These are phyloP conservation scores for Channallabes apus DNA, from an alignment of 2,797 vertebrate species.

Conservation along the genomic window DNA sequence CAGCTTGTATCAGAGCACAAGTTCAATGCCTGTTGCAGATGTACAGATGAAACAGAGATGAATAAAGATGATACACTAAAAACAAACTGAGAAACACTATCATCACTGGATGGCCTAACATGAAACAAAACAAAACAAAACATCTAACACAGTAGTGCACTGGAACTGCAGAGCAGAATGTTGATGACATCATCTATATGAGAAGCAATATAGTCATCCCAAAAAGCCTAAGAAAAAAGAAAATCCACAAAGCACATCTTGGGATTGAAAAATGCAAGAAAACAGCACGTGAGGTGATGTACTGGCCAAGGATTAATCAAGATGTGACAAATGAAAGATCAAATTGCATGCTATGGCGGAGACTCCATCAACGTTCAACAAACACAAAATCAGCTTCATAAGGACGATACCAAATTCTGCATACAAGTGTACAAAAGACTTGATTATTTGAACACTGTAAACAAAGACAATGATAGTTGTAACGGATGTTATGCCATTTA, in stretches of 20 bases:
- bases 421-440: too few relatives aligned
- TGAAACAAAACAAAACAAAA: constrained; percentile 3
- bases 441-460: too few relatives aligned
- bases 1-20: constrained; percentile 7
- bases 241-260: background rate
- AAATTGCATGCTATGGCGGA: background rate
- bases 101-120: constrained; percentile 29
- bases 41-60: constrained; percentile 18
- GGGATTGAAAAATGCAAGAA: constrained; percentile 1
- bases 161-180: constrained; percentile 30
- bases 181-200: constrained; percentile 45
- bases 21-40: constrained; percentile 29
- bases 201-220: constrained; percentile 47
- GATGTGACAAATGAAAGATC: background rate
- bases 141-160: background rate
- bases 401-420: too few relatives aligned
- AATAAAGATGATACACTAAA: background rate
- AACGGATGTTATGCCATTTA: too few relatives aligned
- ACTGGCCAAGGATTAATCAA: constrained; percentile 18
- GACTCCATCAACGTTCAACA: too few relatives aligned
- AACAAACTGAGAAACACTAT: constrained; percentile 26
- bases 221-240: background rate
- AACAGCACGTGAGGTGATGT: background rate
- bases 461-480: too few relatives aligned
- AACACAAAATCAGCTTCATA: too few relatives aligned